phyloP scores from a whole-genome alignment of 2,888 invertebrate genomes.

The Cheilosia pagana region DNA sequence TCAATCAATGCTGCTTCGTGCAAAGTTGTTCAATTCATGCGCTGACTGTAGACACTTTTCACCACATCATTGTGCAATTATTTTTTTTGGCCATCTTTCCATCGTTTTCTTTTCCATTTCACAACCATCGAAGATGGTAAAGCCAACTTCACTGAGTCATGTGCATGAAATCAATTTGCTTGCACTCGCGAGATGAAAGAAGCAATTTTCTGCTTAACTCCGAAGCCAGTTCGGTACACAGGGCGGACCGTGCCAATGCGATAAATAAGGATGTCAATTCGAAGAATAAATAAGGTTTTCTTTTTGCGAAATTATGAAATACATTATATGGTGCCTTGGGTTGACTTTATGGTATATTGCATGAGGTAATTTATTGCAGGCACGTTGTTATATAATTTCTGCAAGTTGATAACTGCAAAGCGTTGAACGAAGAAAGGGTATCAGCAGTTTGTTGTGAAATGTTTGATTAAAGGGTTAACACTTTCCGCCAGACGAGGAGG shows the following conservation, averaged over 20 bases:
- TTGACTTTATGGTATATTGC: conserved; percentile 41
- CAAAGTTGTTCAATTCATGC: conserved; percentile 13
- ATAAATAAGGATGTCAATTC: conserved; percentile 73
- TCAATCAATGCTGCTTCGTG: conserved; percentile 45
- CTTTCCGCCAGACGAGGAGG: conserved; percentile 27
- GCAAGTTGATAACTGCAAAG: conserved; percentile 23
- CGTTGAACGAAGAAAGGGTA: neutral
- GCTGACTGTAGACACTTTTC: conserved; percentile 21
- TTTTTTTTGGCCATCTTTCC: conserved; percentile 35
- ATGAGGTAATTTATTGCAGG: conserved; percentile 45
- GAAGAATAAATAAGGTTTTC: conserved; percentile 67
- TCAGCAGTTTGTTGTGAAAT: conserved; percentile 34
- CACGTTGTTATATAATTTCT: conserved; percentile 48
- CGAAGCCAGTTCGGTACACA: neutral
- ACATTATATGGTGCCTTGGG: conserved; percentile 28
- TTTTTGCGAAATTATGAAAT: conserved; percentile 63
- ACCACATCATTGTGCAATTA: conserved; percentile 61
- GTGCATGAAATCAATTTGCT: conserved; percentile 68
- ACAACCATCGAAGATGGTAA: conserved; percentile 24
- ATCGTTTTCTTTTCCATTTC: neutral
- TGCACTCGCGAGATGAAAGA: conserved; percentile 58
- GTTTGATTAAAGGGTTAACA: conserved; percentile 48
- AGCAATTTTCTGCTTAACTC: conserved; percentile 40
- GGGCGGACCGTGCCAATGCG: conserved; percentile 48
- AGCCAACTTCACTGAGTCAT: conserved; percentile 40